phyloP scores from a whole-genome alignment of 2,888 invertebrate species.

The Drepana falcataria region DNA sequence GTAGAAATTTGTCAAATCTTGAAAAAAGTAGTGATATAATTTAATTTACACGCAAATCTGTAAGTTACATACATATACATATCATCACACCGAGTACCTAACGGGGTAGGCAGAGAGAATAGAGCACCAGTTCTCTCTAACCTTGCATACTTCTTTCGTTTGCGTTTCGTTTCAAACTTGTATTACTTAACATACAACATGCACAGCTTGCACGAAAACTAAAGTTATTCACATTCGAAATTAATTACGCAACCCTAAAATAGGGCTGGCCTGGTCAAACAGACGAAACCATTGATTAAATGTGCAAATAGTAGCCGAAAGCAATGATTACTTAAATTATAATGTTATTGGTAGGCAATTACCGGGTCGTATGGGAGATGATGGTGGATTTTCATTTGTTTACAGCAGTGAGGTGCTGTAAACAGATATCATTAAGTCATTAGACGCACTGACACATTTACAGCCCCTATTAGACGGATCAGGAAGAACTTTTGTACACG shows the following conservation, averaged over 20 bases:
- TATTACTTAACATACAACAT: no score
- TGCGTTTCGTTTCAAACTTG: no score
- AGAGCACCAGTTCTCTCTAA: no score
- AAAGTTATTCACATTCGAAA: neutral
- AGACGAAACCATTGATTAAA: conserved; percentile 65
- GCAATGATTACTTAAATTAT: conserved; percentile 61
- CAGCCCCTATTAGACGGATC: no score
- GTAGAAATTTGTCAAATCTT: neutral
- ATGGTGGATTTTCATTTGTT: conserved; percentile 33
- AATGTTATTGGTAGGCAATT: conserved; percentile 40
- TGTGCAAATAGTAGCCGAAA: conserved; percentile 58
- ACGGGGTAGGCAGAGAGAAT: no score
- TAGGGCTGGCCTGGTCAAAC: conserved; percentile 53
- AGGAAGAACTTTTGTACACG: no score
- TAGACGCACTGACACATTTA: conserved; percentile 1
- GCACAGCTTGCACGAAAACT: no score
- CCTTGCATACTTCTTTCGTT: no score
- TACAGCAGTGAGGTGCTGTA: conserved; percentile 18
- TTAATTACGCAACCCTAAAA: conserved; percentile 14
- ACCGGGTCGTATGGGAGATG: conserved; percentile 18
- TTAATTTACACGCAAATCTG: no score
- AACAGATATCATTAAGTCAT: conserved; percentile 3
- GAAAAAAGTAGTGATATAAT: neutral
- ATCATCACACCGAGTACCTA: no score
- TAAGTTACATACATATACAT: no score